These are phyloP conservation scores for Atrichornis clamosus DNA, from an alignment of 2,113 vertebrate genomes.

Conservation along the genomic window DNA sequence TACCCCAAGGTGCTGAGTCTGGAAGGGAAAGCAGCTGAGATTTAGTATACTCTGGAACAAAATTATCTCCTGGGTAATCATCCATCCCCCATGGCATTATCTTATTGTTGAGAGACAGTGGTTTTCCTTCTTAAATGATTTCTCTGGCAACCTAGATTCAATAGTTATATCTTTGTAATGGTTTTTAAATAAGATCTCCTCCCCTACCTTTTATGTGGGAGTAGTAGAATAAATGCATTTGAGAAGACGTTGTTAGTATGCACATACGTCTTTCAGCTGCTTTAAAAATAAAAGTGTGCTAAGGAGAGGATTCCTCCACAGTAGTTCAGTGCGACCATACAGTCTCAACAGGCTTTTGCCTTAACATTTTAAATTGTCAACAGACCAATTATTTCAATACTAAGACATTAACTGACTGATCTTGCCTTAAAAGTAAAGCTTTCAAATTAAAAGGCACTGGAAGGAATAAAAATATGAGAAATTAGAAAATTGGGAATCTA, in stretches of 20 bases:
- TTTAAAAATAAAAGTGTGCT: background rate
- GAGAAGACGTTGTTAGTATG: background rate
- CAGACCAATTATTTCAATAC: background rate
- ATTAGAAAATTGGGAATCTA: background rate
- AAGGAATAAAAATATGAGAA: background rate
- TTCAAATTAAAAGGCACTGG: background rate
- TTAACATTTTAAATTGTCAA: background rate
- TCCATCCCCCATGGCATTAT: background rate
- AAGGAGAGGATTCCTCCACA: background rate
- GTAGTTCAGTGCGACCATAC: background rate
- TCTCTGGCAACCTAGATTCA: background rate
- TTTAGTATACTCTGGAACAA: background rate
- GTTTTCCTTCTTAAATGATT: background rate
- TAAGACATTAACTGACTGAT: background rate
- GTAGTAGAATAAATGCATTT: background rate
- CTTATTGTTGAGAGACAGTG: background rate
- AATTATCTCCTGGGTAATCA: background rate
- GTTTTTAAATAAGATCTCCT: conserved; percentile 6
- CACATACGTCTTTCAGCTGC: background rate
- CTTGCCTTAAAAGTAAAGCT: background rate
- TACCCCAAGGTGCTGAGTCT: background rate
- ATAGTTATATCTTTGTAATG: background rate
- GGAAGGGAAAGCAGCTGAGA: background rate
- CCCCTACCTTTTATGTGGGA: background rate
- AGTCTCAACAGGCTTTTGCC: background rate